Percentiles rank a stretch among this genome's conserved stretches.
phyloP scores from a whole-genome alignment of 2,888 invertebrate genomes.

The Ormyrus labotus region DNA sequence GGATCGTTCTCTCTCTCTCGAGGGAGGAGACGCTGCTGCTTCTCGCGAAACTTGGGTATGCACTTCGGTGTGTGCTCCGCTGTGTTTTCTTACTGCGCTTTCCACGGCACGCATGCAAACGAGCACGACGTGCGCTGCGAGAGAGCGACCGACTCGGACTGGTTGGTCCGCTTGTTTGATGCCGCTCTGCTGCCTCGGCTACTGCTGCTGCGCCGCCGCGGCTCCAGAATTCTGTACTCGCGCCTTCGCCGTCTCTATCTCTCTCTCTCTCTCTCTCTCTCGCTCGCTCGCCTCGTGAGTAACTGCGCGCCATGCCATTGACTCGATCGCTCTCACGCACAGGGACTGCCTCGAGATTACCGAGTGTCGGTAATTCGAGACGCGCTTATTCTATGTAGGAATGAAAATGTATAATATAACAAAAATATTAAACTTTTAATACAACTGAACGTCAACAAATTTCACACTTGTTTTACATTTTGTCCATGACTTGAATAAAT shows the following conservation, averaged over 20 bases:
- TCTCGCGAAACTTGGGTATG: neutral
- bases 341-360: too few species aligned
- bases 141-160: slow-evolving; percentile 20
- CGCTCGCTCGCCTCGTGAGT: neutral
- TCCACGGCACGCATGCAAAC: too few species aligned
- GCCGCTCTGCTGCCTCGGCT: neutral
- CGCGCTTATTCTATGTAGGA: too few species aligned
- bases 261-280: neutral
- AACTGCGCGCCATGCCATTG: too few species aligned
- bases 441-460: too few species aligned
- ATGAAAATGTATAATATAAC: too few species aligned
- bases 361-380: too few species aligned
- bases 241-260: neutral
- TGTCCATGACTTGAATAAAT: too few species aligned
- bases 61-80: neutral
- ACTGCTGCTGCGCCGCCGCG: slow-evolving; percentile 22
- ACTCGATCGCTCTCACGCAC: too few species aligned
- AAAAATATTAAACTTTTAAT: too few species aligned
- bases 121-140: neutral
- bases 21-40: neutral
- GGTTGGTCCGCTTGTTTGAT: neutral
- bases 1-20: neutral
- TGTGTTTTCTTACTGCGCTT: too few species aligned
- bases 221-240: neutral
- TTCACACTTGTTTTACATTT: too few species aligned